Evolutionary conservation across 1,140 invertebrate species (phyloP).

Genomic region (Sitophilus oryzae): DNA sequence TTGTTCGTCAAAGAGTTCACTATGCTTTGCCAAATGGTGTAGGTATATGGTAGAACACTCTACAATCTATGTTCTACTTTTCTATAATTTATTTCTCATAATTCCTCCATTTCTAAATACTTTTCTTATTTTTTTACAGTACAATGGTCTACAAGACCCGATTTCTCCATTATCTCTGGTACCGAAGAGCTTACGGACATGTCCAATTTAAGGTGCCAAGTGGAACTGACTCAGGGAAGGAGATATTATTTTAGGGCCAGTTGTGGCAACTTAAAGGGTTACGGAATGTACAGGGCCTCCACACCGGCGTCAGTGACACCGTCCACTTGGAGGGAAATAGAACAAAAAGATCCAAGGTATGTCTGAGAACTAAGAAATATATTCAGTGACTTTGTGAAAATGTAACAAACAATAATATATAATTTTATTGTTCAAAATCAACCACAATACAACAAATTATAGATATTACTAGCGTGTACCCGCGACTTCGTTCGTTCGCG

Average conservation of each 20-base stretch:
- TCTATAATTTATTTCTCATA: too few relatives aligned
- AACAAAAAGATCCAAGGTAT: slow-evolving; percentile 51
- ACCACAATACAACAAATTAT: too few relatives aligned
- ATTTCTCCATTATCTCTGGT: slow-evolving; percentile 72
- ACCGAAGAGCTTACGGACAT: slow-evolving; percentile 68
- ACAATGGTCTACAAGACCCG: slow-evolving; percentile 79
- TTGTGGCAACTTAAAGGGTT: slow-evolving; percentile 87
- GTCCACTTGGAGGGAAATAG: slow-evolving; percentile 85
- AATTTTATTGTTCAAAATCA: too few relatives aligned
- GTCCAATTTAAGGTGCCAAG: slow-evolving; percentile 57
- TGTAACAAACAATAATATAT: too few relatives aligned
- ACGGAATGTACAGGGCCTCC: slow-evolving; percentile 67
- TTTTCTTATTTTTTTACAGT: slow-evolving; percentile 54
- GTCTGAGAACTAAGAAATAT: not conserved
- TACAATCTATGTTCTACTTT: too few relatives aligned
- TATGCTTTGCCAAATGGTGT: too few relatives aligned
- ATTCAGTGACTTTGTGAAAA: too few relatives aligned
- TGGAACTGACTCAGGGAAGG: slow-evolving; percentile 70
- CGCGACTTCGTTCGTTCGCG: too few relatives aligned
- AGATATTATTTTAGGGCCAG: slow-evolving; percentile 82
- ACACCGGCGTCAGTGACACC: slow-evolving; percentile 78
- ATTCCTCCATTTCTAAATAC: too few relatives aligned
- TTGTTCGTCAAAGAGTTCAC: too few relatives aligned
- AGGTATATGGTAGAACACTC: too few relatives aligned
- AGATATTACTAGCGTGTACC: too few relatives aligned